These are phyloP conservation scores for Phalera bucephala DNA, from an alignment of 2,888 invertebrate genomes.

Conservation along the genomic window DNA sequence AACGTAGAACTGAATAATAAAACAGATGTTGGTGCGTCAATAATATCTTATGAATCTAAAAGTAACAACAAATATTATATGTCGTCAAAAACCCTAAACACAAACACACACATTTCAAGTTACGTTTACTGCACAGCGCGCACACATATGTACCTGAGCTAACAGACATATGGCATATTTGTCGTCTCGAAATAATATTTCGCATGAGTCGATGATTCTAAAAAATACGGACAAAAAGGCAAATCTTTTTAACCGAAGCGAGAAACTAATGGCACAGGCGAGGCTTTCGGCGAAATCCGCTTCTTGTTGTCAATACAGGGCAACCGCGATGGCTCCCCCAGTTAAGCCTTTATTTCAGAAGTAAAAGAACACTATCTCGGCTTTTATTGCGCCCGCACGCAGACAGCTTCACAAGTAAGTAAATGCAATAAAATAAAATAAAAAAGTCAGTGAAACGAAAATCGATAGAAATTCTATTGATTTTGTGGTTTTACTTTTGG, in stretches of 20 bases:
- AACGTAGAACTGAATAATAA: too few relatives aligned
- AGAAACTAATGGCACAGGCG: constrained; percentile 82
- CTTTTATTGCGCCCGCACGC: constrained; percentile 66
- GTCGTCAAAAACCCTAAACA: too few relatives aligned
- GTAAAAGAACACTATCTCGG: constrained; percentile 71
- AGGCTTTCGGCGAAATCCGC: constrained; percentile 80
- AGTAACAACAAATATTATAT: too few relatives aligned
- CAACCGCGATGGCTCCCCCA: constrained; percentile 76
- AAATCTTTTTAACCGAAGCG: constrained; percentile 82
- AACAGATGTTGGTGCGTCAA: too few relatives aligned
- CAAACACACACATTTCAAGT: too few relatives aligned
- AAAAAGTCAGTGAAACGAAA: constrained; percentile 41
- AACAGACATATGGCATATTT: constrained; percentile 27
- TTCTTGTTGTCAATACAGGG: constrained; percentile 82
- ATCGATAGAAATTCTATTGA: constrained; percentile 37
- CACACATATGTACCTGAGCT: too few relatives aligned
- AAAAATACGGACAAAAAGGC: constrained; percentile 70
- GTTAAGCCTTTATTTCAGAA: constrained; percentile 80
- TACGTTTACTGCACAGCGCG: too few relatives aligned
- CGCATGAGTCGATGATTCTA: constrained; percentile 70
- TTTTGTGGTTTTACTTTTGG: constrained; percentile 19
- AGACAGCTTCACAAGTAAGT: constrained; percentile 54
- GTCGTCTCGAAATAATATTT: constrained; percentile 63
- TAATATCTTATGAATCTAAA: too few relatives aligned
- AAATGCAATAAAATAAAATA: constrained; percentile 57